Evolutionary conservation across 2,797 vertebrate species (phyloP).

Genomic region (Varecia variegata): DNA sequence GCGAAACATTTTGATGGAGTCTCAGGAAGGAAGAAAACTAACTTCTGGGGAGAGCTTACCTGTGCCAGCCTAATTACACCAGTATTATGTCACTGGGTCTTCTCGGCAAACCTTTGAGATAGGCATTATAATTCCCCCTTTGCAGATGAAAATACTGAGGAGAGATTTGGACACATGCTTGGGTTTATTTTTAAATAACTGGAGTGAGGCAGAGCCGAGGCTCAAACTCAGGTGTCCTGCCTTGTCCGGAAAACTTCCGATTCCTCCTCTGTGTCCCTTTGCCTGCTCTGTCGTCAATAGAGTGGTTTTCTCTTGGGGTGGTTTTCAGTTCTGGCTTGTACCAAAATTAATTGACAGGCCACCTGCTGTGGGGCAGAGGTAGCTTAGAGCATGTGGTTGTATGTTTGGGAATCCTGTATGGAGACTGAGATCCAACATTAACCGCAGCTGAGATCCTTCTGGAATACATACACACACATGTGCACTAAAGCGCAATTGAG

Average conservation of each 20-base stretch:
- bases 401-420: not conserved
- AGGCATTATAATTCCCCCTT: not conserved
- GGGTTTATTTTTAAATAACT: not conserved
- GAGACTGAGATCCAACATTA: not conserved
- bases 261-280: not conserved
- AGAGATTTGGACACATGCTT: not conserved
- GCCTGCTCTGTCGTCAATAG: not conserved
- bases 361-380: not conserved
- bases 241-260: not conserved
- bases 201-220: not conserved
- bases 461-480: accelerated
- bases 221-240: not conserved
- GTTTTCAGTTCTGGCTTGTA: not conserved
- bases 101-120: not conserved
- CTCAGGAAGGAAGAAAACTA: not conserved
- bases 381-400: not conserved
- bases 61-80: not conserved
- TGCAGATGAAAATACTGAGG: not conserved
- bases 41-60: not conserved
- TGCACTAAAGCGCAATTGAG: not conserved
- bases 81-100: not conserved
- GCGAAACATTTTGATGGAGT: not conserved
- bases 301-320: not conserved
- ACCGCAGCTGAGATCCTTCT: not conserved
- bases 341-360: not conserved